phyloP scores from a whole-genome alignment of 2,113 vertebrate species.

The Leptobrachium leishanense region DNA sequence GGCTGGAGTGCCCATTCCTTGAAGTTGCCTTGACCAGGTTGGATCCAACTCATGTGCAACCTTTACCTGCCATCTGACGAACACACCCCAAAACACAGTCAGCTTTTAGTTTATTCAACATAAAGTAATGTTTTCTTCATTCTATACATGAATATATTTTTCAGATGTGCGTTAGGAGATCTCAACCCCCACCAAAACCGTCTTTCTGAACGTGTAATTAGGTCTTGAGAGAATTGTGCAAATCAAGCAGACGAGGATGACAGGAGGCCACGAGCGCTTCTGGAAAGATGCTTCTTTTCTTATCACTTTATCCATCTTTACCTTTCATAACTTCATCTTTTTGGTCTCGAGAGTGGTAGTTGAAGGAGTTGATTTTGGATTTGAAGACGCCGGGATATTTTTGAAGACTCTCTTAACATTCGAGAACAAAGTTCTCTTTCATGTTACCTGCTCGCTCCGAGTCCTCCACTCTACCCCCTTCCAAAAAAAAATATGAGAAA shows the following conservation, averaged over 20 bases:
- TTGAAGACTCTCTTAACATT: constrained; percentile 32
- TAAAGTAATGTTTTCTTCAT: constrained; percentile 5
- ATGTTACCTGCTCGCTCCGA: constrained; percentile 22
- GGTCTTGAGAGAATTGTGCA: constrained; percentile 32
- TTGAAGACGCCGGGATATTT: constrained; percentile 43
- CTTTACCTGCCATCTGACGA: too few relatives aligned
- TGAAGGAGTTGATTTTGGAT: constrained; percentile 19
- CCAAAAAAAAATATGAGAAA: not conserved
- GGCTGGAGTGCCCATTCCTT: too few relatives aligned
- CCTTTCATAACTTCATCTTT: constrained; percentile 24
- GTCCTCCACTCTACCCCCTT: not conserved
- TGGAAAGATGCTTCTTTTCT: constrained; percentile 9
- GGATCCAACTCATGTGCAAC: too few relatives aligned
- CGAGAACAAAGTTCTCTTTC: constrained; percentile 42
- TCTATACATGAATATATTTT: constrained; percentile 23
- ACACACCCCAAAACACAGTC: too few relatives aligned
- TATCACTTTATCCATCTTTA: constrained; percentile 16
- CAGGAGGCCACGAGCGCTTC: constrained; percentile 1
- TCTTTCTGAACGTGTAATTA: constrained; percentile 34
- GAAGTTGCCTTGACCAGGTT: too few relatives aligned
- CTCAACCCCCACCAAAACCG: not conserved
- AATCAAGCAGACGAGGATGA: constrained; percentile 21
- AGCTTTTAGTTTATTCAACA: not conserved
- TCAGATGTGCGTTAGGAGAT: constrained; percentile 10
- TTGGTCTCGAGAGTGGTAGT: constrained; percentile 30